phyloP scores from a whole-genome alignment of 1,140 invertebrate species.

The Aphis craccivora region DNA sequence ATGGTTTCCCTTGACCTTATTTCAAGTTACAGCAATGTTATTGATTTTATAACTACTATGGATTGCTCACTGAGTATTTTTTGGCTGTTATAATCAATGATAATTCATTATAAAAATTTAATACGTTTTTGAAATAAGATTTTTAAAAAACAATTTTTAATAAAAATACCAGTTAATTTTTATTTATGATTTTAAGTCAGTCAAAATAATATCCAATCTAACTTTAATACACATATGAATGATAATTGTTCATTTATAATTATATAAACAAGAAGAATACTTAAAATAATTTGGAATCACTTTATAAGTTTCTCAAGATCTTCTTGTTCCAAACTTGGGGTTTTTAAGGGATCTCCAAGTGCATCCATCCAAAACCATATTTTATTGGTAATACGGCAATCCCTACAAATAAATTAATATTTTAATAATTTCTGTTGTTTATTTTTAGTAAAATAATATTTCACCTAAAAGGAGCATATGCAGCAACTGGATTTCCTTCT shows the following conservation, averaged over 20 bases:
- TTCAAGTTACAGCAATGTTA: background rate
- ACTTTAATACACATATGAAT: background rate
- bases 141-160: background rate
- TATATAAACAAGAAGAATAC: background rate
- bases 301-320: constrained; percentile 2
- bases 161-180: background rate
- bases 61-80: background rate
- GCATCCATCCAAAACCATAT: constrained; percentile 59
- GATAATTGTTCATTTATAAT: background rate
- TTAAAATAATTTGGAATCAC: background rate
- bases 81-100: background rate
- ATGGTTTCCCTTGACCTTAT: background rate
- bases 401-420: constrained; percentile 45
- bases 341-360: constrained; percentile 42
- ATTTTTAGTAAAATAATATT: background rate
- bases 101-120: background rate
- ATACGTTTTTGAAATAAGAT: background rate
- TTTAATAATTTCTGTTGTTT: background rate
- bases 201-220: background rate
- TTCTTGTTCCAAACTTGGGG: constrained; percentile 8
- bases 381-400: constrained; percentile 51
- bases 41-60: background rate
- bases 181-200: background rate
- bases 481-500: constrained; percentile 15
- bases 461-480: constrained; percentile 48